Evolutionary conservation across 2,888 invertebrate genomes (phyloP).

Genomic region (Thecocarcelia acutangulata): DNA sequence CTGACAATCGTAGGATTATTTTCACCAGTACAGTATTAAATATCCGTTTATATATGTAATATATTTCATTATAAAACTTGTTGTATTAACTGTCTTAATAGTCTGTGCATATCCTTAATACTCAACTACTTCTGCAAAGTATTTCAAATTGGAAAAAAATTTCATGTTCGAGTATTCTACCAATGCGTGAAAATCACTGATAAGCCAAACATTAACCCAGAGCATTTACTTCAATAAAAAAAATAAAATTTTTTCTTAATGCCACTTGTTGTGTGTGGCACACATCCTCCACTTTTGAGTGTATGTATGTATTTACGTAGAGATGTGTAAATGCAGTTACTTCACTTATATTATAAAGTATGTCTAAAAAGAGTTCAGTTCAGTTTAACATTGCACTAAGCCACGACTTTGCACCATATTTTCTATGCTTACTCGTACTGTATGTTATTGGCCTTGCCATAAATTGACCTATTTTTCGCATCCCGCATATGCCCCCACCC

Average conservation of each 20-base stretch:
- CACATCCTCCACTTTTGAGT: not conserved
- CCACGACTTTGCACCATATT: constrained; percentile 36
- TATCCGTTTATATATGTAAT: too few species aligned
- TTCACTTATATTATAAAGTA: not conserved
- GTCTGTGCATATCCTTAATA: not conserved
- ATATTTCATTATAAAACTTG: too few species aligned
- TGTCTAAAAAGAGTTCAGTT: constrained; percentile 1
- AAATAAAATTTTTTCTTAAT: not conserved
- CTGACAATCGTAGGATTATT: too few species aligned
- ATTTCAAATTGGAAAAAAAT: constrained; percentile 16
- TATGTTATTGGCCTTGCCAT: constrained; percentile 31
- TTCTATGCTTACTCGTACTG: constrained; percentile 13
- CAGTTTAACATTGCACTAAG: constrained; percentile 9
- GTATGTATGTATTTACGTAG: too few species aligned
- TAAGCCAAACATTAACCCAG: constrained; percentile 48
- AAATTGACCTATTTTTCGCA: constrained; percentile 38
- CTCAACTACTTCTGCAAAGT: constrained; percentile 11
- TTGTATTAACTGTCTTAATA: too few species aligned
- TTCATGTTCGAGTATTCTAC: not conserved
- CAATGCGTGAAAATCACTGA: constrained; percentile 57
- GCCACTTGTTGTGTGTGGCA: constrained; percentile 12
- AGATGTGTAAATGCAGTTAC: too few species aligned
- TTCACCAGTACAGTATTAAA: too few species aligned
- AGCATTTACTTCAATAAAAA: constrained; percentile 7
- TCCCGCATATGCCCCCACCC: not conserved